Conservation (phyloP, 2,888 invertebrate genomes). For the Petrolisthes cinctipes region DNA sequence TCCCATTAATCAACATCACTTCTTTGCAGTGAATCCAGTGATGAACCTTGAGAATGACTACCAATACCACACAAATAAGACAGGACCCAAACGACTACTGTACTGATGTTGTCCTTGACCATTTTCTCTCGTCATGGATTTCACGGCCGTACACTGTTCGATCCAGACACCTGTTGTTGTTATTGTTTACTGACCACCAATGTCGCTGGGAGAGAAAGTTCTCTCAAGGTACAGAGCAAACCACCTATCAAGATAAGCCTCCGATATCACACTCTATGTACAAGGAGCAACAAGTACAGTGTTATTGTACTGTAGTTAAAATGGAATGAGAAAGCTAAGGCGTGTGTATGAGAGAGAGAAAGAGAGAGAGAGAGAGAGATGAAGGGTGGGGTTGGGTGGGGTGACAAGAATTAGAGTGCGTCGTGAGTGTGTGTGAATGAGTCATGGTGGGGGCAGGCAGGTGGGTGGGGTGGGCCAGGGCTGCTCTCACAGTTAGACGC, state of each 20-base stretch:
- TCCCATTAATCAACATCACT: neutral
- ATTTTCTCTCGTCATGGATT: too few relatives aligned
- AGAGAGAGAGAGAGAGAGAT: neutral
- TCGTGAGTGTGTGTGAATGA: neutral
- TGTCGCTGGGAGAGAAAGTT: neutral
- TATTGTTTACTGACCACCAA: constrained; percentile 13
- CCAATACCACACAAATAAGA: neutral
- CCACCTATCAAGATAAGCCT: too few relatives aligned
- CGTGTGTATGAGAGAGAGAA: neutral
- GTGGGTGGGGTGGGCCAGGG: neutral
- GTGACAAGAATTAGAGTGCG: constrained; percentile 8
- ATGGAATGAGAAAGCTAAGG: too few relatives aligned
- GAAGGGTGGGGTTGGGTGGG: neutral
- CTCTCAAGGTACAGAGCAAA: too few relatives aligned
- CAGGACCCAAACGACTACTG: neutral
- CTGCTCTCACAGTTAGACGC: constrained; percentile 36
- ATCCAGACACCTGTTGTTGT: too few relatives aligned
- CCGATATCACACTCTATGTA: too few relatives aligned
- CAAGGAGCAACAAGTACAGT: too few relatives aligned
- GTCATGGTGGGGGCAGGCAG: constrained; percentile 1
- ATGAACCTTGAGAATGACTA: too few relatives aligned
- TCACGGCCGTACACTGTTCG: too few relatives aligned
- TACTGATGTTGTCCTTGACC: neutral
- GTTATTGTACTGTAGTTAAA: too few relatives aligned
- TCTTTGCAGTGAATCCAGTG: neutral